Evolutionary conservation across 1,140 invertebrate species (phyloP).

Genomic region (Epicauta chinensis): DNA sequence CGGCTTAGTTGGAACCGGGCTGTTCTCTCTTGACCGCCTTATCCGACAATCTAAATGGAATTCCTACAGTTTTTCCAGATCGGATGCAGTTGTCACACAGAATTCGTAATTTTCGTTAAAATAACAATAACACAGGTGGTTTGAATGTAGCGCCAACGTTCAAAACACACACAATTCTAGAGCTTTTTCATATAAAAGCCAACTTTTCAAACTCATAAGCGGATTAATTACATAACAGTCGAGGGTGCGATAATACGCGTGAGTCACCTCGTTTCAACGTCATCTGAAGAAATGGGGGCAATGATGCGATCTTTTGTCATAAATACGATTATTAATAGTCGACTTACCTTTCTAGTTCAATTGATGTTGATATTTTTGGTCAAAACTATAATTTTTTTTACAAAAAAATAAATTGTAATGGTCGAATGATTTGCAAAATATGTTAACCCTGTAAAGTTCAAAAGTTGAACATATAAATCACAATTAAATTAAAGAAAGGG

Average conservation of each 20-base stretch:
- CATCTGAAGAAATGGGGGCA: slow-evolving; percentile 39
- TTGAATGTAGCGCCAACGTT: too few relatives aligned
- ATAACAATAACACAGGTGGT: too few relatives aligned
- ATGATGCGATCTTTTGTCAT: slow-evolving; percentile 32
- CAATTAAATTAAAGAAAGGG: slow-evolving; percentile 4
- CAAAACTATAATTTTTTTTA: too few relatives aligned
- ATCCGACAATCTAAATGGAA: too few relatives aligned
- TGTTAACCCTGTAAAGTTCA: background rate
- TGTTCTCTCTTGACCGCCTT: too few relatives aligned
- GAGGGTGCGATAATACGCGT: slow-evolving; percentile 34
- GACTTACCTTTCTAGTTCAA: slow-evolving; percentile 36
- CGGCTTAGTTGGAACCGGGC: too few relatives aligned
- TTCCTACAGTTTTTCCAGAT: too few relatives aligned
- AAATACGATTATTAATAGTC: slow-evolving; percentile 38
- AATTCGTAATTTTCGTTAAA: too few relatives aligned
- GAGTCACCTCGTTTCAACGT: slow-evolving; percentile 33
- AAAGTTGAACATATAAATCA: slow-evolving; percentile 3
- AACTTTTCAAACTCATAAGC: slow-evolving; percentile 21
- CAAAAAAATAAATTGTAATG: slow-evolving; percentile 1
- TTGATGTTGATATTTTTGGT: too few relatives aligned
- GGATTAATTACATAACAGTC: slow-evolving; percentile 34
- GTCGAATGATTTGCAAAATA: background rate
- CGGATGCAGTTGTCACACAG: too few relatives aligned
- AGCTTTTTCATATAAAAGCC: too few relatives aligned
- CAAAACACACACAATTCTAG: too few relatives aligned